Base-by-base conservation (phyloP, 2,888 invertebrate species). In the Amphimallon solstitiale region DNA sequence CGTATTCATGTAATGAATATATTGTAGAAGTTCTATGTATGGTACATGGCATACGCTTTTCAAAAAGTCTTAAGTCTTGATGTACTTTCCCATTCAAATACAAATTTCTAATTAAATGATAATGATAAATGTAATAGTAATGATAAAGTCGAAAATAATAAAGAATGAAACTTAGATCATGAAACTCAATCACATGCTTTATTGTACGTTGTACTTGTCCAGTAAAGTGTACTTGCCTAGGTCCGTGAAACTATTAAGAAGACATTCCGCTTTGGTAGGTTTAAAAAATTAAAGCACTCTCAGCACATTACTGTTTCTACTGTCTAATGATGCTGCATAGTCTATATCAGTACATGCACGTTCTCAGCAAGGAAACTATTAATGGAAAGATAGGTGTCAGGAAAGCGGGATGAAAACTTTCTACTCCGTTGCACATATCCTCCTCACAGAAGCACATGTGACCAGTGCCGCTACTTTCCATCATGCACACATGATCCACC, bases 401-500 rank as follows among this genome's bases (percentile, higher is more conserved):
- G 59, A 51, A 49, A 73, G 71, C 77, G 73, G 59, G 79, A 77
- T 76, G 81, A 65, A 60, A 77, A 71, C 38, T 72, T 68, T 69
- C 80, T 75, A 83, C 86, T 77, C 83, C 83, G 85, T 96, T 96
- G 88, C 96, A 96, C 92, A 93, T 93, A 87, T 96, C 95, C 87
- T 95, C 95, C 88, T 96, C 95, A 88, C 96, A 96, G 90, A 96
- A 96, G 88, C 95, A 96, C 95, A 96, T 96, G 90, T 95, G 95
- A 86, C 96, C 96, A 83, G 92, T 94, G 86, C 95, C 95, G 88
- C 94, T 94, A 90, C 95, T 94, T 92, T 96, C 96, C 92, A 94
- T 93, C 95, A 96, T 96, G 91, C 96, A 96, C 86, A 96, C 96
- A 88, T 96, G 96, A 86, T 96, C 96, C 84, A 96, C 96, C 95